Percentiles rank a stretch among this genome's conserved stretches.
Conservation (phyloP, 2,888 invertebrate species). For the Macropis europaea region DNA sequence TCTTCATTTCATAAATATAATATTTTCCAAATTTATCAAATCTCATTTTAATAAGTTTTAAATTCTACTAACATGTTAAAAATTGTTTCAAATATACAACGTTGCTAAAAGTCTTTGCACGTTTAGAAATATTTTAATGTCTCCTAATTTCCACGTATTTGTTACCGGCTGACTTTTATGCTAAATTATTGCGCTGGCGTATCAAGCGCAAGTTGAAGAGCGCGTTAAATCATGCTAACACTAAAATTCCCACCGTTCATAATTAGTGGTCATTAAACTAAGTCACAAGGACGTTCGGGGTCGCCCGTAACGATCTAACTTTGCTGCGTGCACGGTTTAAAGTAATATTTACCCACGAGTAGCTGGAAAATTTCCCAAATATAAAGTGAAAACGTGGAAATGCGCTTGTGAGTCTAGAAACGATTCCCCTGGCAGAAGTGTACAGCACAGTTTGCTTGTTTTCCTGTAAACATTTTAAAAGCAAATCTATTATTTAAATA, state of each 20-base stretch:
- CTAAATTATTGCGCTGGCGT: neutral
- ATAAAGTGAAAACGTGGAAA: neutral
- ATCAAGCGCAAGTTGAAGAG: neutral
- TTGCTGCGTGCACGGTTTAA: neutral
- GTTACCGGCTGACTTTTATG: neutral
- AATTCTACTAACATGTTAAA: no score
- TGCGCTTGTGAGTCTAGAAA: neutral
- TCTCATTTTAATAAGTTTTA: no score
- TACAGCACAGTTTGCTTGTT: no score
- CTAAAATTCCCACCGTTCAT: neutral
- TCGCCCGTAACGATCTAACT: neutral
- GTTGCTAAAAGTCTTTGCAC: no score
- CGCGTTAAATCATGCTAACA: neutral
- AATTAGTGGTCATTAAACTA: conserved; percentile 10
- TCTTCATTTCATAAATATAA: no score
- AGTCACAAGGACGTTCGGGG: neutral
- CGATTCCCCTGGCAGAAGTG: no score
- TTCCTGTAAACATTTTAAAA: no score
- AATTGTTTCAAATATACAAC: no score
- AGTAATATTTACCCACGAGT: neutral
- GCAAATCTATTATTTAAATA: no score
- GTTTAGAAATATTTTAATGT: no score
- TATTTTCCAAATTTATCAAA: no score
- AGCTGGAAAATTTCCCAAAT: neutral
- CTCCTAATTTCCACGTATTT: no score